Base-by-base conservation (phyloP, 2,888 invertebrate genomes). In the Xestia ashworthii region DNA sequence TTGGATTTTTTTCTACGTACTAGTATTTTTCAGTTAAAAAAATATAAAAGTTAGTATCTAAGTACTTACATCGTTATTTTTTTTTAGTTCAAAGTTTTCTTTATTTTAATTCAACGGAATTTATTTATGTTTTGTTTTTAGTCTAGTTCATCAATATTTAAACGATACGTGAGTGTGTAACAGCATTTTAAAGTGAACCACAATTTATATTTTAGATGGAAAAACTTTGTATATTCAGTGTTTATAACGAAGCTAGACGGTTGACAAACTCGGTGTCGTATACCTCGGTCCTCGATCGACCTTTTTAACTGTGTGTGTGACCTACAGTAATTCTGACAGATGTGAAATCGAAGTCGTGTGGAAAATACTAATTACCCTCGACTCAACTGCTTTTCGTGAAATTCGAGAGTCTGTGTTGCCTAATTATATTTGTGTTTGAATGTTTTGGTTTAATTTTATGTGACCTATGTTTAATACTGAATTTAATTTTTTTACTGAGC, bases 201-300 rank as follows among this genome's bases (percentile, higher is more conserved):
- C 5, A 41, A 44, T 84, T 32, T 48, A 32, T 58, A 44, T 66
- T 53, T 50, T 41, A 46, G 66, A 14, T 62, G 5, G 11, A 50
- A 8, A 68, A 71, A n/a, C 0, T n/a, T 50, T 82, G 62, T 11
- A 38, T 38, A 72, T 58, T 69, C 8, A 22, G 38, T 65, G 12
- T 84, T 50, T 65, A 50, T 48, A 67, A 78, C 46, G 50, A 64
- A 48, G 70, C 69, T 80, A 85, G 76, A 82, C 65, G 75, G 85
- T 76, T 76, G 70, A 76, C 70, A 85, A 76, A 85, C 76, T 58
- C 48, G 32, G 62, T 70, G 82, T 81, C 81, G 32, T 85, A 38
- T 50, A 82, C 85, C 85, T 67, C 44, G 22, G 19, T 41, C 85
- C 85, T 67, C 44, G 22, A n/a, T 41, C 32, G 41, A 83, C 85